phyloP scores from a whole-genome alignment of 2,113 vertebrate genomes.

The Gopherus flavomarginatus region DNA sequence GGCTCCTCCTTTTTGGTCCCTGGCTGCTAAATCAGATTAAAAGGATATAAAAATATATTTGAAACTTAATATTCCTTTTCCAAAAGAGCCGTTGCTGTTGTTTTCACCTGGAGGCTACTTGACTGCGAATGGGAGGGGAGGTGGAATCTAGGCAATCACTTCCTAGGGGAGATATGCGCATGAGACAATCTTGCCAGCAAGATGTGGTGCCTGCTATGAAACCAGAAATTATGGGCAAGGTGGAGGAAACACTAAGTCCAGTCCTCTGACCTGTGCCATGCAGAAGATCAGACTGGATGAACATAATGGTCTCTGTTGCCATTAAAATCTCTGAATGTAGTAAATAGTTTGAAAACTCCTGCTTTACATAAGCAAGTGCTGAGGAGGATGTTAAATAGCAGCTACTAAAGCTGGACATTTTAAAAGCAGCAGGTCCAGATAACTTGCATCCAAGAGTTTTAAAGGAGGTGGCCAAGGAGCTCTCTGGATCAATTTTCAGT shows the following conservation, averaged over 20 bases:
- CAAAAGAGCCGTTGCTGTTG: not conserved
- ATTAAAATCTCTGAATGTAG: not conserved
- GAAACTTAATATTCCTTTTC: not conserved
- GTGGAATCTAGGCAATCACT: not conserved
- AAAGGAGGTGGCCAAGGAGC: not conserved
- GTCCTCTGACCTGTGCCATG: not conserved
- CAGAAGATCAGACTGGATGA: not conserved
- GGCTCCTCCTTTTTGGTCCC: not conserved
- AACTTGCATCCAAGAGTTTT: not conserved
- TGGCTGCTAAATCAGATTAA: not conserved
- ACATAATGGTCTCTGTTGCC: not conserved
- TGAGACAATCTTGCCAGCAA: not conserved
- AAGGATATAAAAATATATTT: not conserved
- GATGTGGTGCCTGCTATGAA: not conserved
- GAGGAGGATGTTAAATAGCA: not conserved
- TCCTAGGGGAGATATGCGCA: not conserved
- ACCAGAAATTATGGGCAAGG: not conserved
- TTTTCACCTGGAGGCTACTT: fast-evolving
- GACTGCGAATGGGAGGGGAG: not conserved
- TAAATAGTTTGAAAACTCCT: not conserved
- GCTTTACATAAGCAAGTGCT: not conserved
- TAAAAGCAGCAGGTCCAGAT: not conserved
- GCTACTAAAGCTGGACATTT: not conserved
- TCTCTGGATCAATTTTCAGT: not conserved
- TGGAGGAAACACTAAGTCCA: not conserved